Conservation (phyloP, 2,113 vertebrate genomes). For the Notiomystis cincta region DNA sequence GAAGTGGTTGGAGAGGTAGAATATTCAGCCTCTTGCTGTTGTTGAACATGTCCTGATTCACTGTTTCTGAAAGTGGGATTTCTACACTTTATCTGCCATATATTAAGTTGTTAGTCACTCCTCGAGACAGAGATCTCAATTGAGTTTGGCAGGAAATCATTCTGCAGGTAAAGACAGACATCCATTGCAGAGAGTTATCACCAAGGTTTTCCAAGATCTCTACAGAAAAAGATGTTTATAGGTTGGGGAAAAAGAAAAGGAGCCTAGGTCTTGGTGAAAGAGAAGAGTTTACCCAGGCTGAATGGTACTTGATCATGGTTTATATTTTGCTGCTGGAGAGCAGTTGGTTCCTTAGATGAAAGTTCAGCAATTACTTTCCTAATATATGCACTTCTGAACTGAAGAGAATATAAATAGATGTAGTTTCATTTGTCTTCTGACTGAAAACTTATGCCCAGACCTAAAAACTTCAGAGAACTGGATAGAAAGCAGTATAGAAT, state of each 20-base stretch:
- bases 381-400: not conserved
- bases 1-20: not conserved
- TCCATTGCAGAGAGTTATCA: not conserved
- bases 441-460: not conserved
- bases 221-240: not conserved
- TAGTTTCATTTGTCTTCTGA: not conserved
- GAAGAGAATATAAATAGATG: not conserved
- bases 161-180: not conserved
- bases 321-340: not conserved
- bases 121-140: not conserved
- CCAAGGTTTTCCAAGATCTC: not conserved
- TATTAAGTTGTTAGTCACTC: not conserved
- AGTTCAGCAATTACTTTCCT: not conserved
- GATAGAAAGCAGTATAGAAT: not conserved
- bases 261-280: not conserved
- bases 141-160: not conserved
- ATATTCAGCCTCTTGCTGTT: not conserved
- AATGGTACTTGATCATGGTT: not conserved
- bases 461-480: not conserved
- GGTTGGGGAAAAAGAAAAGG: not conserved
- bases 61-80: not conserved
- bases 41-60: not conserved
- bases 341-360: not conserved
- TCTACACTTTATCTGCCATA: not conserved
- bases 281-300: not conserved